Evolutionary conservation across 2,113 vertebrate species (phyloP).

Genomic region (Lota lota): DNA sequence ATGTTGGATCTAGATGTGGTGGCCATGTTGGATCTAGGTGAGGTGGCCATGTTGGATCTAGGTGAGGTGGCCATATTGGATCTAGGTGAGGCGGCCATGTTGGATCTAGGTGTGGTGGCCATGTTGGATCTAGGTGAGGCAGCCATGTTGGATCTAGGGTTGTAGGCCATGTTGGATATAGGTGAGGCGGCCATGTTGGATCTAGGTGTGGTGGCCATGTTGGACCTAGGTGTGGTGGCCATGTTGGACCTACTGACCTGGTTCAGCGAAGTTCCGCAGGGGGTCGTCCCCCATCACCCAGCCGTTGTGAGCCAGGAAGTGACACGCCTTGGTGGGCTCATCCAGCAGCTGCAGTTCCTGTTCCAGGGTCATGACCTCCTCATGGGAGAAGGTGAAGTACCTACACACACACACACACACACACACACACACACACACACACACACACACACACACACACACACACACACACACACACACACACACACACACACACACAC

Average conservation of each 20-base stretch:
- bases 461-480: too few species aligned
- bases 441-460: too few species aligned
- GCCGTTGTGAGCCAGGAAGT: constrained; percentile 93
- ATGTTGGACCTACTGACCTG: constrained; percentile 67
- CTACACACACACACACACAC: constrained; percentile 50
- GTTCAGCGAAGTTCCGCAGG: constrained; percentile 91
- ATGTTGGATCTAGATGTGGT: neutral
- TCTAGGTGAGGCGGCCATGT: neutral
- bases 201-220: too few species aligned
- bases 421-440: neutral
- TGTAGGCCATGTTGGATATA: neutral
- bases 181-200: neutral
- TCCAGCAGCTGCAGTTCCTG: constrained; percentile 82
- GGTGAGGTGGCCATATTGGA: neutral
- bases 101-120: neutral
- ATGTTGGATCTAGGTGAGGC: neutral
- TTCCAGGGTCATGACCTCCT: constrained; percentile 76
- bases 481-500: too few species aligned
- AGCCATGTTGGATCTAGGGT: neutral
- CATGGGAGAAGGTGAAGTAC: constrained; percentile 91
- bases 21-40: neutral
- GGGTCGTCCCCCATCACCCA: constrained; percentile 98
- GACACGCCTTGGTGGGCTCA: constrained; percentile 79
- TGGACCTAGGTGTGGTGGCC: neutral
- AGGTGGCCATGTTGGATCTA: neutral